Evolutionary conservation across 1,140 invertebrate genomes (phyloP).

Genomic region (Drosophila ercepeae): DNA sequence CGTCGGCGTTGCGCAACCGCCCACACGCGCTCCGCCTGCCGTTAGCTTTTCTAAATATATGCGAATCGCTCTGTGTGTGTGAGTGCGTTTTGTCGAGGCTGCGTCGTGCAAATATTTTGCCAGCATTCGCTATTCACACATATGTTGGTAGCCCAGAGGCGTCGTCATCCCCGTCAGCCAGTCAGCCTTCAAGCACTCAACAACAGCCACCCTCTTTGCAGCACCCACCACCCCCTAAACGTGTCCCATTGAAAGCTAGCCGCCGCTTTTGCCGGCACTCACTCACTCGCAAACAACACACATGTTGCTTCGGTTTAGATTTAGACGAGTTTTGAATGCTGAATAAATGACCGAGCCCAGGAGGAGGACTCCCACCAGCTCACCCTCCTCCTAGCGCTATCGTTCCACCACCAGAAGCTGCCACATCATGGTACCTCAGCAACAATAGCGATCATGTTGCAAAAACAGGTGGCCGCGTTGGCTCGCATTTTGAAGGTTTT

Average conservation of each 20-base stretch:
- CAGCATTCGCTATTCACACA: constrained; percentile 58
- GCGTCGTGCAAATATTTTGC: constrained; percentile 78
- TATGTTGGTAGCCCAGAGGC: constrained; percentile 31
- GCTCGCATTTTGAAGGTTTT: background rate
- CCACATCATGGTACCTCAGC: constrained; percentile 8
- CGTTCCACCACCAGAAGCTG: constrained; percentile 13
- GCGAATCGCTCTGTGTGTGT: constrained; percentile 11
- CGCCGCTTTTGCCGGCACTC: constrained; percentile 62
- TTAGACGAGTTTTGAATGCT: constrained; percentile 72
- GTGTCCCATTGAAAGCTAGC: constrained; percentile 64
- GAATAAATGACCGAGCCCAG: constrained; percentile 36
- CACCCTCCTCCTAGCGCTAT: background rate
- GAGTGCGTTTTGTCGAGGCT: constrained; percentile 43
- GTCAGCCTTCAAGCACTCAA: constrained; percentile 4
- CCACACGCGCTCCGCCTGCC: constrained; percentile 48
- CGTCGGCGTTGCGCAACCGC: constrained; percentile 73
- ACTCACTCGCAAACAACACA: constrained; percentile 68
- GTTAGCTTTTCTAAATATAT: constrained; percentile 36
- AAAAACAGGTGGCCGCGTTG: constrained; percentile 43
- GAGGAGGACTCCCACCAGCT: constrained; percentile 13
- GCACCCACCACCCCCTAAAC: constrained; percentile 23
- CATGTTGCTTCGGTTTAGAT: constrained; percentile 79
- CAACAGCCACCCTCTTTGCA: background rate
- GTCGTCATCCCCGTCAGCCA: constrained; percentile 35
- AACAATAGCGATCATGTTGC: constrained; percentile 43